A percentile compares a stretch with the other conserved stretches of the same genome.
phyloP scores from a whole-genome alignment of 2,113 vertebrate genomes.

The Phocoena phocoena region DNA sequence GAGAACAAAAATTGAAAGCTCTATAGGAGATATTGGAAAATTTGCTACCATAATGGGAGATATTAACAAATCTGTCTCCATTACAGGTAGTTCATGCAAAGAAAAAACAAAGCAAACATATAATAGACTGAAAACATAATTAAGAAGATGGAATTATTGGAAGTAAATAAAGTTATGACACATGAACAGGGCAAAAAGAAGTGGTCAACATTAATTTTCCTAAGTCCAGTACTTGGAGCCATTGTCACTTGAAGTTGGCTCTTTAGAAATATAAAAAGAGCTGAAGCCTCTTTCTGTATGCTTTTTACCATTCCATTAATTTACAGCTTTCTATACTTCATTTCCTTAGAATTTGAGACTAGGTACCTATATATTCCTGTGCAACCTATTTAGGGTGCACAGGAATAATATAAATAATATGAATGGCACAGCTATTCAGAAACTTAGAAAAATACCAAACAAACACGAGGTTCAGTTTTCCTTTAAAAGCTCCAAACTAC shows the following conservation, averaged over 20 bases:
- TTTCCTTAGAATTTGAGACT: constrained; percentile 11
- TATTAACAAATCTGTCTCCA: not conserved
- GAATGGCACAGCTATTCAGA: constrained; percentile 20
- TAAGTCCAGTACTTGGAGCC: not conserved
- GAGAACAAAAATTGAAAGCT: not conserved
- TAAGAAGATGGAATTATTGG: not conserved
- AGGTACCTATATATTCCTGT: not conserved
- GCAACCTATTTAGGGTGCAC: not conserved
- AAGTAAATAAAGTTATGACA: not conserved
- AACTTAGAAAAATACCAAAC: not conserved
- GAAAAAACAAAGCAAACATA: not conserved
- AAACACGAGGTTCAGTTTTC: not conserved
- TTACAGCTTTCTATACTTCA: not conserved
- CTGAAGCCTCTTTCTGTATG: not conserved
- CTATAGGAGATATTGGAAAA: not conserved
- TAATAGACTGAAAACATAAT: not conserved
- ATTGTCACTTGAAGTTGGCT: not conserved
- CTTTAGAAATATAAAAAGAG: not conserved
- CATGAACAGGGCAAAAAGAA: not conserved
- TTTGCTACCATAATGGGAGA: not conserved
- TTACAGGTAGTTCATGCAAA: not conserved
- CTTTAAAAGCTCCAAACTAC: not conserved
- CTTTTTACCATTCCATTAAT: not conserved
- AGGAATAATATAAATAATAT: constrained; percentile 26
- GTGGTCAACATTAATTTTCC: not conserved